Percentiles rank a stretch among this genome's conserved stretches.
Evolutionary conservation across 2,113 vertebrate genomes (phyloP).

Genomic region (Sardina pilchardus): DNA sequence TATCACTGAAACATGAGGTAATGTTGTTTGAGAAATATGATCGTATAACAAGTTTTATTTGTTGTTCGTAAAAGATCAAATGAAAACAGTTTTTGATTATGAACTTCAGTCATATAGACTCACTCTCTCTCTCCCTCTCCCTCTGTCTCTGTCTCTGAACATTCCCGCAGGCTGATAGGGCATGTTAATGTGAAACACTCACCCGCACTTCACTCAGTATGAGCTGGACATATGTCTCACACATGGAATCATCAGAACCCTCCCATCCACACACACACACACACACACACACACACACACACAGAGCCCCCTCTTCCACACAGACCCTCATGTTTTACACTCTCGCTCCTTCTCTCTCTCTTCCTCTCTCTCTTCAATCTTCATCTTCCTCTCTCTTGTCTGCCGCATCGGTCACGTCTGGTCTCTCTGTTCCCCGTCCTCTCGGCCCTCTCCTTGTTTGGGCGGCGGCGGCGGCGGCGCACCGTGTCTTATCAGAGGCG

Average conservation of each 20-base stretch:
- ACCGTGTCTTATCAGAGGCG: neutral
- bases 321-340: too few relatives aligned
- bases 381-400: neutral
- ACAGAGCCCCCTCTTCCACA: neutral
- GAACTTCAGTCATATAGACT: neutral
- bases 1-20: neutral
- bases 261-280: neutral
- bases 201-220: neutral
- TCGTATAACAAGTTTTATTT: neutral
- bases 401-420: neutral
- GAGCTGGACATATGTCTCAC: conserved; percentile 8
- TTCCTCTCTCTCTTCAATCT: neutral
- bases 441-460: neutral
- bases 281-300: neutral
- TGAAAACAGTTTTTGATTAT: conserved; percentile 1
- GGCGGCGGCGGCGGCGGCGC: neutral
- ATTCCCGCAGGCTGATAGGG: neutral
- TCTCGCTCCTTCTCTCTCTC: too few relatives aligned
- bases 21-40: conserved; percentile 10
- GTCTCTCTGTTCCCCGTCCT: neutral
- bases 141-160: neutral
- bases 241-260: conserved; percentile 1
- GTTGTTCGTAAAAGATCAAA: neutral
- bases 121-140: neutral
- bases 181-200: conserved; percentile 10